A percentile compares a stretch with the other conserved stretches of the same genome.
Conservation (phyloP, 2,113 vertebrate species). For the Hemichromis elongatus region DNA sequence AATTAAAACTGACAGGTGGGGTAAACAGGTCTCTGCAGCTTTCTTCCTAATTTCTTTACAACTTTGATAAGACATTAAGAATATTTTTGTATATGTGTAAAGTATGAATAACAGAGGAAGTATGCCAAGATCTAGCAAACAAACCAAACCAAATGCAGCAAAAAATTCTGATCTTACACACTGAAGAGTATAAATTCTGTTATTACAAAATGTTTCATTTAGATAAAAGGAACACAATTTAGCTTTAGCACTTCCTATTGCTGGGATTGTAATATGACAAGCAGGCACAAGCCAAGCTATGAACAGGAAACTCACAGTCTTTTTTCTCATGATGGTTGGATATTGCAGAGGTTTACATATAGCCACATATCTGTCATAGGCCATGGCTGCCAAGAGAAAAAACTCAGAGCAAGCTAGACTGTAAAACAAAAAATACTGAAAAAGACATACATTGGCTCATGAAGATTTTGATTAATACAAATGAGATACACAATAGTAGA, state of each 20-base stretch:
- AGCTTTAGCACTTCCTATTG: not conserved
- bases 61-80: not conserved
- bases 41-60: not conserved
- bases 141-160: not conserved
- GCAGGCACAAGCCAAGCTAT: not conserved
- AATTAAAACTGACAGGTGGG: too few species aligned
- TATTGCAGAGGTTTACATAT: not conserved
- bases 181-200: not conserved
- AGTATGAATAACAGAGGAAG: not conserved
- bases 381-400: not conserved
- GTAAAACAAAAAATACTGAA: too few species aligned
- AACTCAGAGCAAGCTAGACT: too few species aligned
- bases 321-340: not conserved
- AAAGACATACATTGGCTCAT: too few species aligned
- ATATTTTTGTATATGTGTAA: not conserved
- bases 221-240: not conserved
- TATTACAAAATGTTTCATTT: not conserved
- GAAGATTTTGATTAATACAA: too few species aligned
- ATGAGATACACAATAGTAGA: too few species aligned
- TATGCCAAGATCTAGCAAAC: not conserved
- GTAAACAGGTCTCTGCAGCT: too few species aligned
- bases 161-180: not conserved
- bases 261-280: not conserved
- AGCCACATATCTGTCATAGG: not conserved
- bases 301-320: not conserved